Conservation (phyloP, 2,888 invertebrate species). For the Mesorhabditis sp. region DNA sequence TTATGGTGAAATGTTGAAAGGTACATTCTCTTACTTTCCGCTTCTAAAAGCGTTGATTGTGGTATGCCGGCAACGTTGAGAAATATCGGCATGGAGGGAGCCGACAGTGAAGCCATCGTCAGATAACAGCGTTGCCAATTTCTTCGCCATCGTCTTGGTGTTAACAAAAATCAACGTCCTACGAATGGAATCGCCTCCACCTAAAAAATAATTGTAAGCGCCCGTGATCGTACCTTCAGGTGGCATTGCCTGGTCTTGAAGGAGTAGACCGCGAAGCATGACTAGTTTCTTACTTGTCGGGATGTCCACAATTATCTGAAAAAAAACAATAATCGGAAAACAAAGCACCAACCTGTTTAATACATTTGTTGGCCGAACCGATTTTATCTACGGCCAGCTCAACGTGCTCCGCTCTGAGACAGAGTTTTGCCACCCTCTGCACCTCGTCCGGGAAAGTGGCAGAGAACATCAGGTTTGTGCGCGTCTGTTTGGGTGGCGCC, state of each 20-base stretch:
- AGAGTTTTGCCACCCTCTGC: constrained; percentile 76
- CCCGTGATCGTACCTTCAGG: no score
- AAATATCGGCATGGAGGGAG: constrained; percentile 69
- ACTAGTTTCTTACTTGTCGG: constrained; percentile 61
- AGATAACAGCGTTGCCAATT: constrained; percentile 77
- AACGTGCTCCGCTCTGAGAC: constrained; percentile 71
- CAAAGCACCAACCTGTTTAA: constrained; percentile 69
- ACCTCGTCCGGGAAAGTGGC: constrained; percentile 74
- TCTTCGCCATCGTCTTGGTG: constrained; percentile 83
- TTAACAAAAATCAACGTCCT: constrained; percentile 79
- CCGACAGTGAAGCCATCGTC: constrained; percentile 72
- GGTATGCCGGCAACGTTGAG: constrained; percentile 68
- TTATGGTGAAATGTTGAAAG: no score
- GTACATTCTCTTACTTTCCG: constrained; percentile 55
- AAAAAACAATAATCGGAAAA: not conserved
- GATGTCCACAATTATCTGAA: no score
- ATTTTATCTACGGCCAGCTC: constrained; percentile 85
- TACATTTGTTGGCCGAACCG: constrained; percentile 86
- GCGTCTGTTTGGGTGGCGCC: constrained; percentile 20
- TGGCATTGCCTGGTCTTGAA: no score
- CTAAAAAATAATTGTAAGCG: constrained; percentile 16
- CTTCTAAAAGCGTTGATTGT: constrained; percentile 71
- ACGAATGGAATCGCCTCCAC: constrained; percentile 26
- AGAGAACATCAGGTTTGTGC: constrained; percentile 36
- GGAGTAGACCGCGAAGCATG: constrained; percentile 3